Evolutionary conservation across 2,113 vertebrate species (phyloP).

Genomic region (Zootoca vivipara): DNA sequence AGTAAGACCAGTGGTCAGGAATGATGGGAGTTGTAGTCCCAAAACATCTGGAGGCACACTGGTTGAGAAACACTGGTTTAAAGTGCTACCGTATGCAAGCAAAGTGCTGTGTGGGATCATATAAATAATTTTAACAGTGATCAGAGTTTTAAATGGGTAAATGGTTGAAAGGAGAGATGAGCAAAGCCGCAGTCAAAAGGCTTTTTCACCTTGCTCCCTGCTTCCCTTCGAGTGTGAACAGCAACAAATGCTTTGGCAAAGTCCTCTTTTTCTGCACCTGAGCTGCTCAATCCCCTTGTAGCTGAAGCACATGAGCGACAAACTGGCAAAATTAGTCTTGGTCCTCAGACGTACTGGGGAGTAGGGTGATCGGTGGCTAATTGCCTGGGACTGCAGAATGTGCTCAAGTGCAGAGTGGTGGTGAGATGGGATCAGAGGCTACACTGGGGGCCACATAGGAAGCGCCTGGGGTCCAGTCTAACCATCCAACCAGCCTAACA

Average conservation of each 20-base stretch:
- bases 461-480: background rate
- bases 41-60: no score
- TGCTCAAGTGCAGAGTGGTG: background rate
- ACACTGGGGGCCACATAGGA: background rate
- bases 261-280: background rate
- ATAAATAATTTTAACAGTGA: background rate
- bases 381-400: background rate
- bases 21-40: no score
- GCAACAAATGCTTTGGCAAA: conserved; percentile 10
- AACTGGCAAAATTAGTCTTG: background rate
- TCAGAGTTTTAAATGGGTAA: background rate
- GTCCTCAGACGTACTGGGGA: background rate
- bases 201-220: background rate
- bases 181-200: background rate
- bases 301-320: background rate
- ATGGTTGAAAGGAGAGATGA: background rate
- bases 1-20: no score
- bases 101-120: background rate
- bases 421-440: background rate
- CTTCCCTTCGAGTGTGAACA: background rate
- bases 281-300: background rate
- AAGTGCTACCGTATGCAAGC: background rate
- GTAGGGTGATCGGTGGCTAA: background rate
- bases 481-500: no score
- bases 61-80: no score